Conservation (phyloP, 1,140 invertebrate genomes). For the Meloidogyne floridensis region DNA sequence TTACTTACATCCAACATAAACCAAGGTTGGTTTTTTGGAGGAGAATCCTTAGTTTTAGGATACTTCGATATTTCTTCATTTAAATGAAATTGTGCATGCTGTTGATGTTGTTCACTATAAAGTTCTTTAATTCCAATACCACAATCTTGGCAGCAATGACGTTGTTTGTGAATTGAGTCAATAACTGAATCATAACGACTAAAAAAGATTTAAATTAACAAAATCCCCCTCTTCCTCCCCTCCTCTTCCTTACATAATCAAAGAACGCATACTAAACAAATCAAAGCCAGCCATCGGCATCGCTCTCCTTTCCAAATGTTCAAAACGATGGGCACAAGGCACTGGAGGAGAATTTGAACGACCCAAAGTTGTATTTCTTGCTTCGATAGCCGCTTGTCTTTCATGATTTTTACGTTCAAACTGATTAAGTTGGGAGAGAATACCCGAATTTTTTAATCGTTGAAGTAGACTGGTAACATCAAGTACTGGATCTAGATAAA, state of each 20-base stretch:
- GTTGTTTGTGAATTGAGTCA: conserved; percentile 41
- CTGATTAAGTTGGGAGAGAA: conserved; percentile 25
- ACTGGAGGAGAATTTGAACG: conserved; percentile 45
- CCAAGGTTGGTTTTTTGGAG: conserved; percentile 32
- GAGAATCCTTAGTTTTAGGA: conserved; percentile 11
- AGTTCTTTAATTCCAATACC: conserved; percentile 52
- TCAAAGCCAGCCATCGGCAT: conserved; percentile 40
- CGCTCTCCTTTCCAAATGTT: conserved; percentile 41
- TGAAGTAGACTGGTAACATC: conserved; percentile 26
- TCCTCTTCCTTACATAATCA: conserved; percentile 46
- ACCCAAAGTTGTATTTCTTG: conserved; percentile 15
- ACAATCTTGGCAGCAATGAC: conserved; percentile 51
- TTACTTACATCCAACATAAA: conserved; percentile 38
- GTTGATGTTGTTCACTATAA: conserved; percentile 46
- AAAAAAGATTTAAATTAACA: conserved; percentile 26
- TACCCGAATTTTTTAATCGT: conserved; percentile 34
- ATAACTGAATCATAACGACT: conserved; percentile 58
- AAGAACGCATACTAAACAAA: conserved; percentile 49
- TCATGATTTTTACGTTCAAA: conserved; percentile 12
- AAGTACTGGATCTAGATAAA: not conserved
- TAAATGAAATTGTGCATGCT: conserved; percentile 59
- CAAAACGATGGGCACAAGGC: conserved; percentile 37
- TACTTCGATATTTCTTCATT: conserved; percentile 35
- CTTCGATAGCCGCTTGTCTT: conserved; percentile 30
- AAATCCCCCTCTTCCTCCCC: no score